A percentile compares a stretch with the other conserved stretches of the same genome.
These are phyloP conservation scores for Ypsolopha scabrella DNA, from an alignment of 2,888 invertebrate species.

Conservation along the genomic window DNA sequence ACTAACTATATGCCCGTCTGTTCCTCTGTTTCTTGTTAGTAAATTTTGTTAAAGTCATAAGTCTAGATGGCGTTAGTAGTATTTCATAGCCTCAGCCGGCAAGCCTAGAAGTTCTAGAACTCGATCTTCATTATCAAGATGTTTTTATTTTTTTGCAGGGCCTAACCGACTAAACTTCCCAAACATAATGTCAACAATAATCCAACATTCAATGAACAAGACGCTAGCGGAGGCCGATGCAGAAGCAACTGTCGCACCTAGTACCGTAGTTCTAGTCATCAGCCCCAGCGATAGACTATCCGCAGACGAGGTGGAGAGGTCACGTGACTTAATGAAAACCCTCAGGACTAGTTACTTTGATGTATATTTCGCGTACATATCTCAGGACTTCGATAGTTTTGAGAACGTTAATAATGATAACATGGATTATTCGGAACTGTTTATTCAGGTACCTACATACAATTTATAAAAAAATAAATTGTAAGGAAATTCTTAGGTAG, in stretches of 20 bases:
- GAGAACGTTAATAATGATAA: conserved; percentile 56
- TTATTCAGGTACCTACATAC: conserved; percentile 35
- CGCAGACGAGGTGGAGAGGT: conserved; percentile 43
- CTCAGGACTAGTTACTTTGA: conserved; percentile 62
- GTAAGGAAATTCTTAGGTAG: no score
- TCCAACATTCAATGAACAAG: conserved; percentile 54
- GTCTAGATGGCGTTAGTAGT: no score
- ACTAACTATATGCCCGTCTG: no score
- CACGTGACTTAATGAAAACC: conserved; percentile 46
- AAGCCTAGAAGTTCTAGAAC: no score
- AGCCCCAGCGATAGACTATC: conserved; percentile 60
- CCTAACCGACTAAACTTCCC: conserved; percentile 63
- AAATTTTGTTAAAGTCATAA: no score
- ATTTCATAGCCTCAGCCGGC: no score
- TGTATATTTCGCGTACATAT: conserved; percentile 64
- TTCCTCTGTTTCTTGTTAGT: no score
- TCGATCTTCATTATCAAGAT: no score
- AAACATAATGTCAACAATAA: conserved; percentile 54
- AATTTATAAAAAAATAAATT: background rate
- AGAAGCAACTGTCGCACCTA: conserved; percentile 41
- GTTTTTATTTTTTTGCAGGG: conserved; percentile 43
- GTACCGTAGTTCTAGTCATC: conserved; percentile 63
- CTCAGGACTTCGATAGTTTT: conserved; percentile 49
- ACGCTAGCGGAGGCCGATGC: conserved; percentile 38
- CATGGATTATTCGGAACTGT: conserved; percentile 59